These are phyloP conservation scores for Nyctalus aviator DNA, from an alignment of 2,797 vertebrate species.

Conservation along the genomic window DNA sequence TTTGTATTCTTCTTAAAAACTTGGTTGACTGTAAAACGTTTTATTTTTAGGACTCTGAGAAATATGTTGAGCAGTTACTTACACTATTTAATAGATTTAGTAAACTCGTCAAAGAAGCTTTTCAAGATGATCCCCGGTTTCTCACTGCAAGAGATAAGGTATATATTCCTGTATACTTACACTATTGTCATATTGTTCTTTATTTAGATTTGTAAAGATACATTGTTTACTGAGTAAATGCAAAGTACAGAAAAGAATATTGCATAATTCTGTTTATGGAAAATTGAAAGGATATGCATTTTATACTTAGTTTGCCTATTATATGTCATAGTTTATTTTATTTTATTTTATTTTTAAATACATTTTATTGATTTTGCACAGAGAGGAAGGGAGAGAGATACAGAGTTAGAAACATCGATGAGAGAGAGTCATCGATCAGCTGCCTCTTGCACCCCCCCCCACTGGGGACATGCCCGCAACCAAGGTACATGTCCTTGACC, in stretches of 20 bases:
- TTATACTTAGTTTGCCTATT: background rate
- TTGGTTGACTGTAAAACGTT: slow-evolving; percentile 61
- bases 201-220: background rate
- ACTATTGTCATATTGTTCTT: slow-evolving; percentile 23
- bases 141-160: slow-evolving; percentile 99
- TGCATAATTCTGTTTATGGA: background rate
- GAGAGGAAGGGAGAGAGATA: too few relatives aligned
- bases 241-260: background rate
- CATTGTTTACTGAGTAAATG: background rate
- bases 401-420: too few relatives aligned
- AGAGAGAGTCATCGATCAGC: too few relatives aligned
- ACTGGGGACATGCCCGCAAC: too few relatives aligned
- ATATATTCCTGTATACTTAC: slow-evolving; percentile 69
- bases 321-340: slow-evolving; percentile 8
- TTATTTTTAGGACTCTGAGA: slow-evolving; percentile 96
- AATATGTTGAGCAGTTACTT: slow-evolving; percentile 98
- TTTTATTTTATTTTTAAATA: too few relatives aligned
- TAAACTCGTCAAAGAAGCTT: slow-evolving; percentile 98
- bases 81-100: slow-evolving; percentile 99
- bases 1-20: slow-evolving; percentile 34
- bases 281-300: background rate
- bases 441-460: too few relatives aligned
- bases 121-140: slow-evolving; percentile 98
- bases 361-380: too few relatives aligned
- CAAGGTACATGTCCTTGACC: too few relatives aligned